These are phyloP conservation scores for Siniperca obscura DNA, from an alignment of 2,797 vertebrate genomes.

Conservation along the genomic window DNA sequence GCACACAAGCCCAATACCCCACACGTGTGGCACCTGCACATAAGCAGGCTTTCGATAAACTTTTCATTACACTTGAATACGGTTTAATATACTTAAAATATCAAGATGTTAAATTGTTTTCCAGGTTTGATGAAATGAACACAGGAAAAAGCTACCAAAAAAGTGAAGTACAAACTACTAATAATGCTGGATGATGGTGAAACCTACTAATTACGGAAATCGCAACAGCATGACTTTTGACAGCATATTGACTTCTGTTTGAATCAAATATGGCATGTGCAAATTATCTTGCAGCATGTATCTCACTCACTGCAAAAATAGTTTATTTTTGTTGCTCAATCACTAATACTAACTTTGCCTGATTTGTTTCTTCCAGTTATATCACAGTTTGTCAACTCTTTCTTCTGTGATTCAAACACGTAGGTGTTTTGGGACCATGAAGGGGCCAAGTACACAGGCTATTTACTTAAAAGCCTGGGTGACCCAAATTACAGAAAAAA, in stretches of 20 bases:
- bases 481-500: constrained; percentile 4
- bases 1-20: neutral
- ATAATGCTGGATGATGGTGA: constrained; percentile 30
- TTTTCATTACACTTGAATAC: neutral
- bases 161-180: constrained; percentile 57
- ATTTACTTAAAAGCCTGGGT: constrained; percentile 7
- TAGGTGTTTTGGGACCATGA: constrained; percentile 7
- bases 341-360: constrained; percentile 31
- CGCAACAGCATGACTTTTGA: constrained; percentile 50
- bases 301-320: constrained; percentile 30
- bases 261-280: constrained; percentile 41
- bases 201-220: constrained; percentile 39
- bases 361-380: constrained; percentile 1
- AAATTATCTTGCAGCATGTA: constrained; percentile 47
- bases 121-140: constrained; percentile 62
- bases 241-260: constrained; percentile 33
- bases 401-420: neutral
- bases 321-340: constrained; percentile 10
- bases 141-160: constrained; percentile 37
- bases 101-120: constrained; percentile 60
- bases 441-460: constrained; percentile 1
- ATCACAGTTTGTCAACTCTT: constrained; percentile 4
- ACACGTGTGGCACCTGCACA: neutral
- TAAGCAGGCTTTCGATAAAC: neutral
- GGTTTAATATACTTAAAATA: constrained; percentile 20